Evolutionary conservation across 1,140 invertebrate genomes (phyloP), one percentile per base, ranked within the genome.

Genomic region (Caenorhabditis remanei): DNA sequence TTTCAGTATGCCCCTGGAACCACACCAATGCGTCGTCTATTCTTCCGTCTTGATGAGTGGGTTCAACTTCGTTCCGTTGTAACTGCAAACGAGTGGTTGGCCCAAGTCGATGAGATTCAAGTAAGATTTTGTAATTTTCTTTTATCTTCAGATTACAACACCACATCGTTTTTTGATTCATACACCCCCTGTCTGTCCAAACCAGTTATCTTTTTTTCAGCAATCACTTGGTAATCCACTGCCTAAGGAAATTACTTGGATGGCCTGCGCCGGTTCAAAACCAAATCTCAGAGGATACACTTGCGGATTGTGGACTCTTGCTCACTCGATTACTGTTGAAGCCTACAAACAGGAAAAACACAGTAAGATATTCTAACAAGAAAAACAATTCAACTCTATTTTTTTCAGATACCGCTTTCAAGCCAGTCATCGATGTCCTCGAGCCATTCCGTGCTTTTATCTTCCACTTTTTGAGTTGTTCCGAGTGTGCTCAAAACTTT

Each of bases 291-390:
- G 97, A 71, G 96, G 97, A 24, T 99, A 97, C 93, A 96, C 97
- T 2, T 99, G 98, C 94, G 95, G 96, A 0, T 93, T 99, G 32
- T 99, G 98, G 98, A 96, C 95, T 46, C 93, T 98, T 87, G 99
- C 99, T 92, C 98, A 99, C 92, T 96, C 95, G 56, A 93, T 99
- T 40, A 97, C 96, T 13, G 96, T 98, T 0, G 95, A 95, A 92
- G 93, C 94, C 43, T 95, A 95, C 67, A 94, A 95, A 1, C 93
- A 94, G 19, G 91, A 93, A 93, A 88, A 90, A 87, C 56, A 87
- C 71, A 90, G 91, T 93, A 82, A 90, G 43, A 71, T 53, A 14
- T 79, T 16, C 1, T 2, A 79, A 41, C 41, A 48, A 48, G 1
- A 46, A 7, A 84, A 84, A 75, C 55, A n/a, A 21, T 85, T 24